Percentiles rank a stretch among this genome's conserved stretches.
phyloP scores from a whole-genome alignment of 1,140 invertebrate genomes.

The Hermetia illucens region DNA sequence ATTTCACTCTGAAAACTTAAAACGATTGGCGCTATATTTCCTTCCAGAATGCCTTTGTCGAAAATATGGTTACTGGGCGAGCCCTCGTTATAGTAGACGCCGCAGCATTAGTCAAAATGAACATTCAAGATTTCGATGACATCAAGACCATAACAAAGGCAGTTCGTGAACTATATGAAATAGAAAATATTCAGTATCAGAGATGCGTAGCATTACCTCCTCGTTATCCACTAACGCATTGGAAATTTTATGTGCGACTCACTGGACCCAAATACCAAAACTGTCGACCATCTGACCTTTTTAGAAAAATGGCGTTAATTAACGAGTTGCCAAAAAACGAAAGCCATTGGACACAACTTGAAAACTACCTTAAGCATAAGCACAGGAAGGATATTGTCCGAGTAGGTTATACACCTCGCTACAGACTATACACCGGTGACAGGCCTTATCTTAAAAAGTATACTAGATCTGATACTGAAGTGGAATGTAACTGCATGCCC shows the following conservation, averaged over 20 bases:
- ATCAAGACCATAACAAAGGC: conserved; percentile 19
- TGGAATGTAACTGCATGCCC: too few species aligned
- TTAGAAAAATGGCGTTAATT: conserved; percentile 20
- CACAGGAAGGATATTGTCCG: too few species aligned
- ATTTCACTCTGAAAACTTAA: not conserved
- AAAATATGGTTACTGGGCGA: conserved; percentile 22
- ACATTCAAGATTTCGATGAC: conserved; percentile 21
- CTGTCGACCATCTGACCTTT: conserved; percentile 20
- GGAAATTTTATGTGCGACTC: conserved; percentile 16
- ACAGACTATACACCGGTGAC: too few species aligned
- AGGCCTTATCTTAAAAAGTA: too few species aligned
- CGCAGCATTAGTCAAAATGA: conserved; percentile 17
- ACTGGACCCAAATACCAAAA: conserved; percentile 18
- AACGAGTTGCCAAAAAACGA: too few species aligned
- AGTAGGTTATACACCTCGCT: too few species aligned
- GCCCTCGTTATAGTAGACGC: conserved; percentile 22
- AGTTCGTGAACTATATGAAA: conserved; percentile 18
- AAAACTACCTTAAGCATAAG: too few species aligned
- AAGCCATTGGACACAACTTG: too few species aligned
- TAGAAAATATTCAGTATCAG: conserved; percentile 13
- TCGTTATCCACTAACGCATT: conserved; percentile 17
- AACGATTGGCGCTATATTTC: not conserved
- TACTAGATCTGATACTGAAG: too few species aligned
- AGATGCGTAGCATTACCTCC: conserved; percentile 8
- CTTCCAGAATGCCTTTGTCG: conserved; percentile 18